Conservation (phyloP, 2,888 invertebrate species). For the Hyposoter didymator region DNA sequence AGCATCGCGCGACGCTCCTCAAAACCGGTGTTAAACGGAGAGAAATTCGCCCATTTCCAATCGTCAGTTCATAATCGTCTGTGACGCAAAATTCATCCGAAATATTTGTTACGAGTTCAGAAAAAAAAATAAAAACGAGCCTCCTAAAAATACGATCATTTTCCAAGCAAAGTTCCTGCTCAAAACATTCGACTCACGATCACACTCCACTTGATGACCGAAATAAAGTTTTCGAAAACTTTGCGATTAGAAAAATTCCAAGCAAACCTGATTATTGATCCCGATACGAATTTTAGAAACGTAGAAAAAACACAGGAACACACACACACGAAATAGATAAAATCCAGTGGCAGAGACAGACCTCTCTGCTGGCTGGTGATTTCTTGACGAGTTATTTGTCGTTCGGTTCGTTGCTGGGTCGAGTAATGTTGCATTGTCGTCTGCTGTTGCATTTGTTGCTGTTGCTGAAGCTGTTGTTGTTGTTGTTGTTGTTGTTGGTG, state of each 20-base stretch:
- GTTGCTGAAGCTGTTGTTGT: conserved; percentile 81
- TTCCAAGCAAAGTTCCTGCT: not conserved
- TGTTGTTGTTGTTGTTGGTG: conserved; percentile 86
- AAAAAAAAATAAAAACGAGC: not conserved
- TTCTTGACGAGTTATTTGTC: conserved; percentile 91
- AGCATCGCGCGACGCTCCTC: not conserved
- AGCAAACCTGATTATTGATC: conserved; percentile 1
- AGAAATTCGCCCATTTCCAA: not conserved
- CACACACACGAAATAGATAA: conserved; percentile 40
- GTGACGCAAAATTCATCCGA: not conserved
- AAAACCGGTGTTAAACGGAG: not conserved
- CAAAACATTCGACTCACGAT: not conserved
- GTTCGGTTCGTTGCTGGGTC: conserved; percentile 89
- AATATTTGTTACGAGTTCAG: not conserved
- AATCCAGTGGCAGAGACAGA: conserved; percentile 82
- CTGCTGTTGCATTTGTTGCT: conserved; percentile 80
- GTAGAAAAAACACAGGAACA: not conserved
- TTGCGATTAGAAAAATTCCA: conserved; percentile 13
- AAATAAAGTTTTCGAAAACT: not conserved
- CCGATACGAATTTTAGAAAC: not conserved
- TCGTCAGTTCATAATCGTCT: not conserved
- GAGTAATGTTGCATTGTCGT: conserved; percentile 82
- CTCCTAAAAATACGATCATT: not conserved
- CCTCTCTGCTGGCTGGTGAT: conserved; percentile 92
- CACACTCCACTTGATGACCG: not conserved